Percentiles rank a stretch among this genome's conserved stretches.
Evolutionary conservation across 1,140 invertebrate species (phyloP).

Genomic region (Scylla paramamosain): DNA sequence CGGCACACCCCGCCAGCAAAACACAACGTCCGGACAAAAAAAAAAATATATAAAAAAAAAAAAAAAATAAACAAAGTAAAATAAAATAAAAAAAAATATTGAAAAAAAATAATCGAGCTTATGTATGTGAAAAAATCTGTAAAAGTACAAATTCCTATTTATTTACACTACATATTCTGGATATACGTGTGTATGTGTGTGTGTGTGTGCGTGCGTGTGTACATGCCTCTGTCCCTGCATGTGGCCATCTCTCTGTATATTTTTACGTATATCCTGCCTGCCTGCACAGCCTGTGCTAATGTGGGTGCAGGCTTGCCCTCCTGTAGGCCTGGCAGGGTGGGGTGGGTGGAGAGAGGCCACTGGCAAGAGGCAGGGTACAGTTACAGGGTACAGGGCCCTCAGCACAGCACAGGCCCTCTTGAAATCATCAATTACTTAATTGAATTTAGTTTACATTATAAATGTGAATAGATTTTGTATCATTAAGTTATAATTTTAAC

Average conservation of each 20-base stretch:
- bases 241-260: too few species aligned
- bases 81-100: neutral
- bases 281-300: too few species aligned
- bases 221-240: too few species aligned
- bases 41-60: neutral
- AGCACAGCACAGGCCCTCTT: too few species aligned
- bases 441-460: too few species aligned
- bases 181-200: neutral
- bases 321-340: neutral
- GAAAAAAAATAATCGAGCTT: slow-evolving; percentile 31
- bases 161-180: slow-evolving; percentile 5
- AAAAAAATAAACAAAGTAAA: neutral
- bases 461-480: too few species aligned
- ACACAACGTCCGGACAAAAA: neutral
- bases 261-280: too few species aligned
- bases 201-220: too few species aligned
- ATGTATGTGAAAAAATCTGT: slow-evolving; percentile 49
- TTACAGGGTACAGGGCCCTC: neutral
- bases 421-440: too few species aligned
- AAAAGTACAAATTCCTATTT: slow-evolving; percentile 39
- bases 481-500: too few species aligned
- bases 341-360: neutral
- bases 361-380: neutral
- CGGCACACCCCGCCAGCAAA: neutral
- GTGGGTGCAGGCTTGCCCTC: neutral